Base-by-base conservation (phyloP, 2,113 vertebrate genomes). In the Petromus typicus region DNA sequence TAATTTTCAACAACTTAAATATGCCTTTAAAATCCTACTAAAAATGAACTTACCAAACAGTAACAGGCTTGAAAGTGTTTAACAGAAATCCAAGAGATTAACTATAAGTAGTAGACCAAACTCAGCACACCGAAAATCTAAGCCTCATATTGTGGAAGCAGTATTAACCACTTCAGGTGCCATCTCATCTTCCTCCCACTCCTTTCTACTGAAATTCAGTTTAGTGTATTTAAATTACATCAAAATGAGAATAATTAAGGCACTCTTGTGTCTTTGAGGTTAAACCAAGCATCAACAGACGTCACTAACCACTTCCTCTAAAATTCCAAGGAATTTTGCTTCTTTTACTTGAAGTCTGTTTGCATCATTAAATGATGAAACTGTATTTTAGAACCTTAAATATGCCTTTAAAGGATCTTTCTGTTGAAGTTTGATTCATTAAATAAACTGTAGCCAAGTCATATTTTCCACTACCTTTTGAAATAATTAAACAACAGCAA, bases 271-370 rank as follows among this genome's bases (percentile, higher is more conserved):
- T 86, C 23, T 34, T 43, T 89, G 83, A 95, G 86, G 83, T 86
- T 88, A 91, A n/a, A 20, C 23, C 18, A 87, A 32, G 37, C n/a
- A 78, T 78, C 34, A 88, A 61, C 43, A 90, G 64, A 86, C 91
- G 75, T 95, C 59, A 85, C 54, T 63, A 81, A 94, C 32, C 34
- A 79, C 75, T 86, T 93, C 86, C 78, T 89, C 40, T 78, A 76
- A 63, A 32, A 32, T 7, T 73, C 30, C 84, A 85, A 83, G n/a
- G 27, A 73, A 48, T 37, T 45, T 71, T 85, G 56, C 30, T 51
- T 92, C 83, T 73, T 78, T 84, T 25, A 37, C 82, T 84, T 73
- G 40, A 78, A 5, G 43, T 96, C 69, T 64, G 16, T 78, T 84
- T 95, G 79, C 51, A 85, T 96, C 59, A 84, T 64, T 13, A 51